Evolutionary conservation across 2,113 vertebrate species (phyloP).

Genomic region (Arothron firmamentum): DNA sequence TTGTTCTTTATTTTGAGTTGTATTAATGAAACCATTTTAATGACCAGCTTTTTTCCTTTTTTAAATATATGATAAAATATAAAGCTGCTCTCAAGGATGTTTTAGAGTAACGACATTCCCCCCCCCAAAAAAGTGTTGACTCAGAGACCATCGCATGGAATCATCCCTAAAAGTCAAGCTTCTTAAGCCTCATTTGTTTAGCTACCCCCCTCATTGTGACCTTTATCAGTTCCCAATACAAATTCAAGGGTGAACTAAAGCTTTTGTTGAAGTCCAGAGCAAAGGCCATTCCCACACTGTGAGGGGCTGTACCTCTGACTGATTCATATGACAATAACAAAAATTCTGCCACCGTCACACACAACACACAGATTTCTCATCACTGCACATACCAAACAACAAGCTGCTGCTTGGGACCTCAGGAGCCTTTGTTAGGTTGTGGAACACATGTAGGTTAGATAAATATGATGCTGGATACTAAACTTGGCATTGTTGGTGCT

Average conservation of each 20-base stretch:
- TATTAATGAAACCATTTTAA: too few species aligned
- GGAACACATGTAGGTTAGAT: too few species aligned
- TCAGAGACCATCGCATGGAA: background rate
- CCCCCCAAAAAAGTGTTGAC: background rate
- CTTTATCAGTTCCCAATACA: constrained; percentile 45
- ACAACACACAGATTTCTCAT: constrained; percentile 6
- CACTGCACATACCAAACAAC: constrained; percentile 16
- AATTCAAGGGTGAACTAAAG: constrained; percentile 29
- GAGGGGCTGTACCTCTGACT: constrained; percentile 20
- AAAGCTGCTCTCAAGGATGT: constrained; percentile 12
- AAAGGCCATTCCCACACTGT: constrained; percentile 64
- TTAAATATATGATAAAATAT: too few species aligned
- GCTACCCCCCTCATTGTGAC: constrained; percentile 34
- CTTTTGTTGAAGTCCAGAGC: constrained; percentile 72
- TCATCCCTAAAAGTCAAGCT: background rate
- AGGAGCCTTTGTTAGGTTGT: too few species aligned
- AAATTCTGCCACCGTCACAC: constrained; percentile 15
- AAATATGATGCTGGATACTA: too few species aligned
- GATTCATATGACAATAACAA: constrained; percentile 25
- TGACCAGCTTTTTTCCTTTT: too few species aligned
- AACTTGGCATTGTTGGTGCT: background rate
- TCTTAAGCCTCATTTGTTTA: constrained; percentile 25
- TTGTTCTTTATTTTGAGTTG: too few species aligned
- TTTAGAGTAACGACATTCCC: constrained; percentile 6
- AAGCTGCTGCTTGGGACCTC: background rate